These are phyloP conservation scores for Agonopterix heracliana DNA, from an alignment of 2,888 invertebrate species.

Conservation along the genomic window DNA sequence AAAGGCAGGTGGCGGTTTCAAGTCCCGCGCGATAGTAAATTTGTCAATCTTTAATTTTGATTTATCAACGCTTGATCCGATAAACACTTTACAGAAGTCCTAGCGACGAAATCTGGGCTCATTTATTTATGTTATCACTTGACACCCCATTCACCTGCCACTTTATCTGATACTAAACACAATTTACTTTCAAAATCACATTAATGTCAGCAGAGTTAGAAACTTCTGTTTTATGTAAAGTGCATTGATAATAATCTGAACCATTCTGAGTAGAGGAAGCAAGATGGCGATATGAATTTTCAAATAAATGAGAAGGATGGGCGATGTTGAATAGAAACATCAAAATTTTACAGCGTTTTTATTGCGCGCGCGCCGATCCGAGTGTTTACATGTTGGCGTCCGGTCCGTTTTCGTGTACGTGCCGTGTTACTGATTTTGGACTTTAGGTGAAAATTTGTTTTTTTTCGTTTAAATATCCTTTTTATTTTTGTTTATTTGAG, in stretches of 20 bases:
- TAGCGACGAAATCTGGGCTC: slow-evolving; percentile 42
- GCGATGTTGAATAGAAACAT: slow-evolving; percentile 69
- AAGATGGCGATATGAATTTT: slow-evolving; percentile 25
- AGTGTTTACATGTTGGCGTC: slow-evolving; percentile 65
- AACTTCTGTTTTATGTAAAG: slow-evolving; percentile 75
- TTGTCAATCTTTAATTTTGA: too few species aligned
- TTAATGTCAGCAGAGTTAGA: slow-evolving; percentile 63
- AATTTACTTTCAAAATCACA: slow-evolving; percentile 71
- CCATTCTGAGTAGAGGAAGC: slow-evolving; percentile 50
- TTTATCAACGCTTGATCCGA: too few species aligned
- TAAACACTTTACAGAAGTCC: slow-evolving; percentile 9
- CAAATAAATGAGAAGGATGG: slow-evolving; percentile 28
- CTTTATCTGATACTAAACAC: slow-evolving; percentile 63
- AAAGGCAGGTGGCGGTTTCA: too few species aligned
- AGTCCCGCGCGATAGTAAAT: too few species aligned
- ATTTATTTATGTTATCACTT: slow-evolving; percentile 70
- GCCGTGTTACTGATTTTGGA: slow-evolving; percentile 22
- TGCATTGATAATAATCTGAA: slow-evolving; percentile 74
- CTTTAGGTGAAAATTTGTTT: slow-evolving; percentile 22
- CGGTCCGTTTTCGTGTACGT: slow-evolving; percentile 46
- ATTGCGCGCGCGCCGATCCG: slow-evolving; percentile 59
- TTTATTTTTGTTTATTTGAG: too few species aligned
- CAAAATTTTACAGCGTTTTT: slow-evolving; percentile 76
- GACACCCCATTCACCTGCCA: slow-evolving; percentile 63
- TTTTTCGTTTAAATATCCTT: too few species aligned